A percentile compares a stretch with the other conserved stretches of the same genome.
phyloP scores from a whole-genome alignment of 2,888 invertebrate species.

The Lobophora halterata region DNA sequence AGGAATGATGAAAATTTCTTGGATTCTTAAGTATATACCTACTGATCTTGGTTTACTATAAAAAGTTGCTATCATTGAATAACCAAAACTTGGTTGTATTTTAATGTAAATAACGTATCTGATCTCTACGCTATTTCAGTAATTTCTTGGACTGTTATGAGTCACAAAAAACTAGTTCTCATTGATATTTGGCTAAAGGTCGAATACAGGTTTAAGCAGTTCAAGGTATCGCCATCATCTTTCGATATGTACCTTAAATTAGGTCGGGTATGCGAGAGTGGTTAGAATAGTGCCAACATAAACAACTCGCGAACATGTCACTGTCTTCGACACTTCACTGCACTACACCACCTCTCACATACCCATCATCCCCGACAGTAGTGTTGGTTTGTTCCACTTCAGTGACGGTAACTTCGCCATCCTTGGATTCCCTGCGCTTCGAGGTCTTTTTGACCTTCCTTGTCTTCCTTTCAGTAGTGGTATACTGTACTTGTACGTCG shows the following conservation, averaged over 20 bases:
- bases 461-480: constrained; percentile 93
- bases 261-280: constrained; percentile 80
- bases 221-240: neutral
- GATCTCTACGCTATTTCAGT: too few relatives aligned
- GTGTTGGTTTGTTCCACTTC: constrained; percentile 86
- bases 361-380: constrained; percentile 88
- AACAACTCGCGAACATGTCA: constrained; percentile 36
- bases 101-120: too few relatives aligned
- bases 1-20: too few relatives aligned
- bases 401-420: constrained; percentile 90
- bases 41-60: too few relatives aligned
- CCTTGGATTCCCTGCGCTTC: constrained; percentile 88
- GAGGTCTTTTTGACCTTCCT: constrained; percentile 93
- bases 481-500: constrained; percentile 92
- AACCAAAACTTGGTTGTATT: too few relatives aligned
- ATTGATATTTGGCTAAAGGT: constrained; percentile 16
- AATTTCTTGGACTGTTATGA: too few relatives aligned
- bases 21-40: too few relatives aligned
- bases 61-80: too few relatives aligned
- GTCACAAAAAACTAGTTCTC: constrained; percentile 11
- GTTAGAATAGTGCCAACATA: constrained; percentile 53
- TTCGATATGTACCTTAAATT: constrained; percentile 70
- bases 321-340: constrained; percentile 47
- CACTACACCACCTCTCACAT: constrained; percentile 85
- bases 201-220: constrained; percentile 14